Evolutionary conservation across 2,113 vertebrate species (phyloP).

Genomic region (Pygoscelis antarcticus): DNA sequence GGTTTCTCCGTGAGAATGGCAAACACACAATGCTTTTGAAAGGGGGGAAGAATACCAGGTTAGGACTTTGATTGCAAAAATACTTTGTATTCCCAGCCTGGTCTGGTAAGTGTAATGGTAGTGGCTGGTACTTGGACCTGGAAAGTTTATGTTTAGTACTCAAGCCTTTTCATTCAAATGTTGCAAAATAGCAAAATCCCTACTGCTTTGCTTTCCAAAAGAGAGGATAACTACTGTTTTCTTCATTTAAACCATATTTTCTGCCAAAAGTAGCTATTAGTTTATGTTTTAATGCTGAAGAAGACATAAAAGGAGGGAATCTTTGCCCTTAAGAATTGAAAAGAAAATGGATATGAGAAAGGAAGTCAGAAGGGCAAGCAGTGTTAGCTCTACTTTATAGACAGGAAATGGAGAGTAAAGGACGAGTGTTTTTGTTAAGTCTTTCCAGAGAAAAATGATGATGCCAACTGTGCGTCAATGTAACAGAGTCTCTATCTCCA

Average conservation of each 20-base stretch:
- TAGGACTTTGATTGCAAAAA: background rate
- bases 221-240: background rate
- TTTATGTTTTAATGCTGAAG: background rate
- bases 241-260: background rate
- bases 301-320: background rate
- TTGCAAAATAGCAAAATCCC: background rate
- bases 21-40: background rate
- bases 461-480: background rate
- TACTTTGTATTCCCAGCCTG: background rate
- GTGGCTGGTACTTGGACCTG: background rate
- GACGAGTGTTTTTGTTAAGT: background rate
- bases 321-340: background rate
- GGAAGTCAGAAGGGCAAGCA: background rate
- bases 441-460: background rate
- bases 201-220: background rate
- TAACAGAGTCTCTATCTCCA: background rate
- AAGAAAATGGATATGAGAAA: background rate
- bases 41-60: background rate
- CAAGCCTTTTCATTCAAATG: background rate
- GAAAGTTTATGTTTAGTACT: background rate
- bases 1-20: background rate
- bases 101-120: background rate
- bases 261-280: background rate
- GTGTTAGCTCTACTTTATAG: background rate
- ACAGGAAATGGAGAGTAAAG: background rate